phyloP scores from a whole-genome alignment of 2,888 invertebrate genomes.

The Noctuana brunneofusca region DNA sequence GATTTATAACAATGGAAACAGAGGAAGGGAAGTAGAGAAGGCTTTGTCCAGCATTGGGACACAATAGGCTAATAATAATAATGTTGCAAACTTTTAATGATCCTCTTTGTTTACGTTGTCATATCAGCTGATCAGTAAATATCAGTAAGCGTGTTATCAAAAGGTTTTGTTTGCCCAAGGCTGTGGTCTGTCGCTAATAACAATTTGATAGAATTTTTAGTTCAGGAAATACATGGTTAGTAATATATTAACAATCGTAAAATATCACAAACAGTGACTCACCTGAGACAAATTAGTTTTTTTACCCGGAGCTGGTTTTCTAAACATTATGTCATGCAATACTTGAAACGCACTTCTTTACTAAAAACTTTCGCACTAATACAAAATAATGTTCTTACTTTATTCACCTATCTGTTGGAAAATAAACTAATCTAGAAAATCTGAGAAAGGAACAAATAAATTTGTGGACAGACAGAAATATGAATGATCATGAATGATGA shows the following conservation, averaged over 20 bases:
- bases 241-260: no score
- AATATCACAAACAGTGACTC: constrained; percentile 69
- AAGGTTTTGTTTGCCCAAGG: background rate
- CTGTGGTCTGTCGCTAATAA: background rate
- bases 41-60: no score
- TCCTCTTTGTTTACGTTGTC: background rate
- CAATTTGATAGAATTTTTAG: background rate
- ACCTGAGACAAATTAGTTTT: constrained; percentile 75
- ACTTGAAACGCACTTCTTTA: background rate
- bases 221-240: background rate
- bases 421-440: background rate
- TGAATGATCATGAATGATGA: background rate
- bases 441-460: background rate
- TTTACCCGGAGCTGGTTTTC: constrained; percentile 63
- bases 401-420: background rate
- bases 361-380: background rate
- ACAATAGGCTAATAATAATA: background rate
- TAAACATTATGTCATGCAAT: constrained; percentile 52
- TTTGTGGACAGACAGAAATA: no score
- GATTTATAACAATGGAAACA: no score
- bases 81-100: background rate
- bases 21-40: no score
- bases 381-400: background rate
- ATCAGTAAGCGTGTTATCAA: background rate
- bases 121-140: background rate